Evolutionary conservation across 1,140 invertebrate species (phyloP).

Genomic region (Drosophila virilis): DNA sequence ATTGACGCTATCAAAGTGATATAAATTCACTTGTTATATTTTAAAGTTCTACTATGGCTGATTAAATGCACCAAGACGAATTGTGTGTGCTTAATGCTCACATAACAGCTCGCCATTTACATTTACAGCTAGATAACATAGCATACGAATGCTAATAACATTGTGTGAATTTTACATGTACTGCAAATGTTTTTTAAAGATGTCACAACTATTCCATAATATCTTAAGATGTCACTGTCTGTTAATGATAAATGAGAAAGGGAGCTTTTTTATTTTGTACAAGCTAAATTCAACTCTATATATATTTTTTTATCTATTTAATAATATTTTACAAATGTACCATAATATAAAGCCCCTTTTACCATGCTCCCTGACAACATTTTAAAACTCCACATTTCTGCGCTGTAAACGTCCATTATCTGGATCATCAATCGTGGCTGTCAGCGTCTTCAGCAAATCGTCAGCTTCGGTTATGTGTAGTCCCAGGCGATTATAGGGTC

Average conservation of each 20-base stretch:
- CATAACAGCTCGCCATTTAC: neutral
- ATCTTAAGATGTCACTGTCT: too few relatives aligned
- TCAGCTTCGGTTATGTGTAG: constrained; percentile 29
- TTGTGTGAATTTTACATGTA: too few relatives aligned
- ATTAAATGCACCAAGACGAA: too few relatives aligned
- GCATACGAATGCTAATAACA: too few relatives aligned
- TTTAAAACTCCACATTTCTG: constrained; percentile 48
- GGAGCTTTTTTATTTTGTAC: neutral
- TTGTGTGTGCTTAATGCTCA: neutral
- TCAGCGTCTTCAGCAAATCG: constrained; percentile 69
- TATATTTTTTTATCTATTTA: neutral
- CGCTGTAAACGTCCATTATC: constrained; percentile 59
- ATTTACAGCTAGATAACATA: too few relatives aligned
- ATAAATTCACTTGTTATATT: too few relatives aligned
- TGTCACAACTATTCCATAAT: too few relatives aligned
- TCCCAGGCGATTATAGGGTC: constrained; percentile 74
- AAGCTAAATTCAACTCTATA: neutral
- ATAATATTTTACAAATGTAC: neutral
- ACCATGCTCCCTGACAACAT: neutral
- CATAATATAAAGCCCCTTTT: neutral
- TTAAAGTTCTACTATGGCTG: too few relatives aligned
- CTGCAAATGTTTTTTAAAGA: too few relatives aligned
- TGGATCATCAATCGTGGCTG: constrained; percentile 71
- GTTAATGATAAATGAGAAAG: too few relatives aligned
- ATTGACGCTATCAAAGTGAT: too few relatives aligned